These are phyloP conservation scores for Argya squamiceps DNA, from an alignment of 2,797 vertebrate species.

Conservation along the genomic window DNA sequence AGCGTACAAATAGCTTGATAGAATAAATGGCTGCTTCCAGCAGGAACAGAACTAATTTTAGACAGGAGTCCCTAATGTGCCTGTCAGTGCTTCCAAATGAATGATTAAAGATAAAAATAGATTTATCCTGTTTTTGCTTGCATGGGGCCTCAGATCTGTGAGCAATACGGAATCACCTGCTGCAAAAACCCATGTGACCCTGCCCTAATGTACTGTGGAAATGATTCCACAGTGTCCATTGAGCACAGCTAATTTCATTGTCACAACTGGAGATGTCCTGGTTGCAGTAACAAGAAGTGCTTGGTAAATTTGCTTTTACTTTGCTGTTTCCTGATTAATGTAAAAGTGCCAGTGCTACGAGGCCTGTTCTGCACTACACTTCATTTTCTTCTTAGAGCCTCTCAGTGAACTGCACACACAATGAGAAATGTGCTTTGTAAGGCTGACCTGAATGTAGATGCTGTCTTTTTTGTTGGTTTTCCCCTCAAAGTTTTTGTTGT, in stretches of 20 bases:
- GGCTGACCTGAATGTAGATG: neutral
- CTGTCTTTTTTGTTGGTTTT: neutral
- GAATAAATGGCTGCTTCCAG: conserved; percentile 67
- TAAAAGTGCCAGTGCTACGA: neutral
- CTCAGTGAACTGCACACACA: neutral
- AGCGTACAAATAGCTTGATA: conserved; percentile 3
- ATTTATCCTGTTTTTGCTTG: conserved; percentile 19
- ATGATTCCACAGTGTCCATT: neutral
- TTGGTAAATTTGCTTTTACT: conserved; percentile 15
- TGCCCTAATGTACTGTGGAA: conserved; percentile 31
- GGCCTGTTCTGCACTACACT: neutral
- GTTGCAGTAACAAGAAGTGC: neutral
- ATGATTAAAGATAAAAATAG: conserved; percentile 50
- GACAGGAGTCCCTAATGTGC: conserved; percentile 47
- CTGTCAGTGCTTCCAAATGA: conserved; percentile 43
- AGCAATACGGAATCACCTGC: neutral
- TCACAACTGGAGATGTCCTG: neutral
- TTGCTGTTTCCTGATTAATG: neutral
- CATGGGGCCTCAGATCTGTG: conserved; percentile 1
- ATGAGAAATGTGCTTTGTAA: neutral
- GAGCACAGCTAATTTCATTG: conserved; percentile 28
- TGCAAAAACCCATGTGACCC: neutral
- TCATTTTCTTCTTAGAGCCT: neutral
- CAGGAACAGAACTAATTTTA: conserved; percentile 71
- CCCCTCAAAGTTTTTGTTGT: neutral